Percentiles rank a stretch among this genome's conserved stretches.
These are phyloP conservation scores for Mythimna ferrago DNA, from an alignment of 2,888 invertebrate species.

Conservation along the genomic window DNA sequence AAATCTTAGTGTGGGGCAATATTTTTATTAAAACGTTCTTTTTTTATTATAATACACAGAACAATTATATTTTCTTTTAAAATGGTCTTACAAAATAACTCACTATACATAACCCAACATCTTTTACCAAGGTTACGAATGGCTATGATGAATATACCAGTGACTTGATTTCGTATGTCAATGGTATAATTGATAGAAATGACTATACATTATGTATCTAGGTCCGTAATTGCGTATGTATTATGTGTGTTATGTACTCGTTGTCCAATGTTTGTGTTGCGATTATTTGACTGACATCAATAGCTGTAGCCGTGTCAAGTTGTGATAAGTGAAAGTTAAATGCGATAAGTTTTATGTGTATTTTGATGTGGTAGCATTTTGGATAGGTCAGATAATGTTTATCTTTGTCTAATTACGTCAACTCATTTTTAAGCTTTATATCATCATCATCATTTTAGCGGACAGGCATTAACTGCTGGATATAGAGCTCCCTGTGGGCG, in stretches of 20 bases:
- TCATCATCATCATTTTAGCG: background rate
- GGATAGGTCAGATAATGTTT: background rate
- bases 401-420: background rate
- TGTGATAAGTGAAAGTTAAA: slow-evolving; percentile 49
- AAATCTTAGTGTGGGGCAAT: too few relatives aligned
- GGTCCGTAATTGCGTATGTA: slow-evolving; percentile 42
- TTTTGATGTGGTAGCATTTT: slow-evolving; percentile 20
- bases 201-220: slow-evolving; percentile 46
- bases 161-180: slow-evolving; percentile 18
- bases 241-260: slow-evolving; percentile 52
- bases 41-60: background rate
- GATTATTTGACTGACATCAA: slow-evolving; percentile 58
- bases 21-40: too few relatives aligned
- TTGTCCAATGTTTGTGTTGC: slow-evolving; percentile 37
- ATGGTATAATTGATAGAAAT: slow-evolving; percentile 41
- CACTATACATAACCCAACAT: background rate
- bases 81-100: slow-evolving; percentile 14
- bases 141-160: background rate
- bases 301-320: slow-evolving; percentile 36
- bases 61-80: background rate
- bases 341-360: slow-evolving; percentile 23
- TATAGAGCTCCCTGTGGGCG: too few relatives aligned
- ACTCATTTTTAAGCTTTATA: background rate
- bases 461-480: too few relatives aligned
- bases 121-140: background rate